Conservation (phyloP, 1,140 invertebrate genomes). For the Orius laevigatus region DNA sequence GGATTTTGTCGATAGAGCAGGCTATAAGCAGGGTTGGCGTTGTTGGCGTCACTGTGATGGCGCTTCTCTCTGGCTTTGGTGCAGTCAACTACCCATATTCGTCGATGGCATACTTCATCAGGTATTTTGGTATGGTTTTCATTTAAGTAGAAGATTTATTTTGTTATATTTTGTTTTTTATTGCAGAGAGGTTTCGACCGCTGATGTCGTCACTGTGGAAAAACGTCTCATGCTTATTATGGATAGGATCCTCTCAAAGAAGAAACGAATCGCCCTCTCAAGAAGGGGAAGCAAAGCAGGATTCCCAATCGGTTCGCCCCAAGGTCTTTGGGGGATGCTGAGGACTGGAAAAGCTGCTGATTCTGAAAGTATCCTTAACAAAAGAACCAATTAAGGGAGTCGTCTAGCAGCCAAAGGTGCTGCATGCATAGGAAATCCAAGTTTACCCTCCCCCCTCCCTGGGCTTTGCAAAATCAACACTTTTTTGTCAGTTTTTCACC, state of each 20-base stretch:
- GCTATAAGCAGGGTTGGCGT: constrained; percentile 91
- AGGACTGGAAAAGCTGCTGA: constrained; percentile 20
- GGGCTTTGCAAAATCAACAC: no score
- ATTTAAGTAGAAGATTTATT: not conserved
- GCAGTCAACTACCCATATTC: constrained; percentile 99
- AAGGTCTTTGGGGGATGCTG: constrained; percentile 44
- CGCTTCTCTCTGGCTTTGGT: constrained; percentile 95
- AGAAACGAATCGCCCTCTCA: constrained; percentile 73
- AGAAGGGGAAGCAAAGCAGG: constrained; percentile 32
- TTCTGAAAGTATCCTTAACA: constrained; percentile 26
- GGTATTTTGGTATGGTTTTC: constrained; percentile 32
- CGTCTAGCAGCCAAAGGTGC: no score
- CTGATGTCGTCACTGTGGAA: constrained; percentile 78
- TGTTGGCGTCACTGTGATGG: constrained; percentile 99
- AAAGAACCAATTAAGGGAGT: no score
- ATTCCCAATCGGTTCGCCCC: constrained; percentile 25
- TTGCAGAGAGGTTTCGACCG: constrained; percentile 64
- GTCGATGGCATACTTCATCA: constrained; percentile 97
- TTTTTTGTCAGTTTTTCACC: no score
- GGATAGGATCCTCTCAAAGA: constrained; percentile 94
- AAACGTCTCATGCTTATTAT: constrained; percentile 84
- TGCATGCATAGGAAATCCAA: no score
- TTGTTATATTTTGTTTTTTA: no score
- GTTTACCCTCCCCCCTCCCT: no score
- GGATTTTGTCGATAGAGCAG: constrained; percentile 87